These are phyloP conservation scores for Platyscapa corneri DNA, from an alignment of 1,140 invertebrate species.

Conservation along the genomic window DNA sequence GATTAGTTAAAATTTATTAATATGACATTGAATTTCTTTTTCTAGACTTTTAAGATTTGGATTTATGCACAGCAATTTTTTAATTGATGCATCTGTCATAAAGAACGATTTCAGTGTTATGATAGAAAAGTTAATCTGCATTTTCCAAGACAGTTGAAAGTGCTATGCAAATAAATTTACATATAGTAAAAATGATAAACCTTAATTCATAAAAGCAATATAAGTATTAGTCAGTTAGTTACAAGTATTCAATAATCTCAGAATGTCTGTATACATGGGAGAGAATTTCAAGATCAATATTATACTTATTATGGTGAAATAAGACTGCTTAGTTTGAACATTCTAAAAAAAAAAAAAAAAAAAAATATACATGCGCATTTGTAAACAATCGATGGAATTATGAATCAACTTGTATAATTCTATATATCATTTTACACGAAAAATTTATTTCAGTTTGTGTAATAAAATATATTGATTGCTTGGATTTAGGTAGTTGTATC, in stretches of 20 bases:
- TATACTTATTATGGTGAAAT: constrained; percentile 32
- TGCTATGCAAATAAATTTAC: constrained; percentile 44
- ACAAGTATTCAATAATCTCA: constrained; percentile 43
- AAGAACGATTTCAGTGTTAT: constrained; percentile 10
- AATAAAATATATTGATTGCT: constrained; percentile 27
- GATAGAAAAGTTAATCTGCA: constrained; percentile 39
- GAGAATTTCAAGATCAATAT: constrained; percentile 33
- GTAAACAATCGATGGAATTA: constrained; percentile 27
- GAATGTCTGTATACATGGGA: constrained; percentile 32
- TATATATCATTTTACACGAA: constrained; percentile 18
- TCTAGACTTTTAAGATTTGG: constrained; percentile 41
- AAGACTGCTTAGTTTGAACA: constrained; percentile 45
- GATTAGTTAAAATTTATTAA: background rate
- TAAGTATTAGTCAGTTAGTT: constrained; percentile 48
- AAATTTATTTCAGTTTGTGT: constrained; percentile 16
- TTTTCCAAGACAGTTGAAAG: constrained; percentile 38
- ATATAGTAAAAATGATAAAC: constrained; percentile 47
- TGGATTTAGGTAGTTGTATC: constrained; percentile 41
- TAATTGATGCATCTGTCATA: constrained; percentile 29
- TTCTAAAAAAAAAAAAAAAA: constrained; percentile 26
- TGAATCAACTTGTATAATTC: constrained; percentile 29
- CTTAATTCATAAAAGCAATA: constrained; percentile 47
- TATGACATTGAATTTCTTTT: constrained; percentile 11
- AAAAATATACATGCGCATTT: constrained; percentile 38
- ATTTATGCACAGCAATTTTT: constrained; percentile 35